Base-by-base conservation (phyloP, 2,888 invertebrate species). In the Amblyjoppa proteus region DNA sequence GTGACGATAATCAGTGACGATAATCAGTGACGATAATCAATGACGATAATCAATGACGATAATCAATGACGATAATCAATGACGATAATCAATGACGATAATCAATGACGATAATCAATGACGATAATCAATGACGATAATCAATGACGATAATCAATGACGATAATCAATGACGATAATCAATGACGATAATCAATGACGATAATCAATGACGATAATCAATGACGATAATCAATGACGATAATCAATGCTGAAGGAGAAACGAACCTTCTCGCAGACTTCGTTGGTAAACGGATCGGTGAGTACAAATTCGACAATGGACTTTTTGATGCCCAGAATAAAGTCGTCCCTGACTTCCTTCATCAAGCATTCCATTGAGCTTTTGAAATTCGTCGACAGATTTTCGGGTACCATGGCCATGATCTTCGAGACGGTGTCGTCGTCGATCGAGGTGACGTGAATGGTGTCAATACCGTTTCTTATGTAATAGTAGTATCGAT, bases 381-480 rank as follows among this genome's bases (percentile, higher is more conserved):
- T 94, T 41, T 94, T 94, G 96, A 96, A 97, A 92, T 95, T 95
- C 89, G 83, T 81, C 1, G 95, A 96, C 25, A 97, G 91, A 86
- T 95, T 95, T 2, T 94, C 92, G 0, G 97, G 96, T 75, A 97
- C 95, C 79, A 97, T 94, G 85, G 94, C 94, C 68, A 96, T 95
- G 53, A 97, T 96, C 91, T 95, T 95, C 76, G 95, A 94, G 76
- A 98, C 94, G 91, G 97, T 96, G 90, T 95, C 95, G 81, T 96
- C 96, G 91, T 97, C 97, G 91, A 98, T 95, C 7, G 98, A 97
- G 0, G 98, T 97, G 0, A 98, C 97, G 92, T 98, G 97, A 88
- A 98, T 96, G 0, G 98, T 98, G 92, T 98, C 98, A 49, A 98
- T 97, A 1, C 99, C 99, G 93, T 98, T 97, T 90, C 97, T 96